Evolutionary conservation across 2,888 invertebrate species (phyloP), one percentile per base, ranked within the genome.

Genomic region (Drosophila acutilabella): DNA sequence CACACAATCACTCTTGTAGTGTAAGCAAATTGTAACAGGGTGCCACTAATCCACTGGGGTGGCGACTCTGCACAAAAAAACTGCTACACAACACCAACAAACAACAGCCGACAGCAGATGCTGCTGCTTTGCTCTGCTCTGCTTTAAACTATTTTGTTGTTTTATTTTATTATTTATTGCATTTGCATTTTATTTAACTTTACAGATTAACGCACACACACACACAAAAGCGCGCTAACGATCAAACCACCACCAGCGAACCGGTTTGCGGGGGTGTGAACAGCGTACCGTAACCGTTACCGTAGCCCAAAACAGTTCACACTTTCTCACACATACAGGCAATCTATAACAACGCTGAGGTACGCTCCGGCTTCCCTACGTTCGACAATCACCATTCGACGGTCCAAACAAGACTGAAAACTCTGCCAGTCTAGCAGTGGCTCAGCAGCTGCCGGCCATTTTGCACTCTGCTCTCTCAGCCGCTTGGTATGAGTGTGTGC

Each of bases 21-120:
- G 88, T 54, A 44, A 73, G 83, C 64, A 64, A 73, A 64, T 82
- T 76, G 78, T 75, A 73, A 60, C 88, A 85, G 74, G 72, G 86
- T 83, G 89, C 91, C 90, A 91, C 91, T 91, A 91, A 90, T 91
- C 91, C 91, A 89, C 85, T 71, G 90, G 85, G 88, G 91, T 91
- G 91, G 87, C 89, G 86, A 87, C 88, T 81, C 78, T 75, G 85
- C 70, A 72, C 72, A 84, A 75, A 42, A 41, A 42, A 57, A 18
- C 30, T 76, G 78, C 83, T 51, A 57, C 74, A 57, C 51, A 52
- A 57, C 60, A 62, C 74, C 58, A 66, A 44, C 26, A 36, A 65
- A 61, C 54, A 54, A 58, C 42, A 50, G 56, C 50, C 50, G 36
- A 58, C 64, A 65, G 72, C 71, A 20, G n/a, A 41, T 56, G 78